These are phyloP conservation scores for Alviniconcha strummeri DNA, from an alignment of 2,888 invertebrate genomes.

Conservation along the genomic window DNA sequence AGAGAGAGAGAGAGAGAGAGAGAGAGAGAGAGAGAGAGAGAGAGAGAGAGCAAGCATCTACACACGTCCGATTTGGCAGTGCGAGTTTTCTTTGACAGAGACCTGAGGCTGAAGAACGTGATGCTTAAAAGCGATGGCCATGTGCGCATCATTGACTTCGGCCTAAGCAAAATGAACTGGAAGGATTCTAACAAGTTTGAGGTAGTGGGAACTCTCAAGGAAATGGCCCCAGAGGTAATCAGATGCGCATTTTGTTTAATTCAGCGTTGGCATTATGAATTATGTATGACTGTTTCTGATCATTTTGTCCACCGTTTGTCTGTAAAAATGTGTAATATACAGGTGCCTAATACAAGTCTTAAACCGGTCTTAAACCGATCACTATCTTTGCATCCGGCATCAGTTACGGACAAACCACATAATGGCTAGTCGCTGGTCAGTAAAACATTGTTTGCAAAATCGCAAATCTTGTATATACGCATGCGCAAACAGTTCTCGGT, in stretches of 20 bases:
- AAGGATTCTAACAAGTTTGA: neutral
- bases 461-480: no score
- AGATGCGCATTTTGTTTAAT: no score
- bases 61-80: neutral
- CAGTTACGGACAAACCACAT: no score
- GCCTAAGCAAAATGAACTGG: slow-evolving; percentile 4
- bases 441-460: no score
- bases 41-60: neutral
- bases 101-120: slow-evolving; percentile 3
- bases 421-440: no score
- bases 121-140: neutral
- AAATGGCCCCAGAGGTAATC: slow-evolving; percentile 24
- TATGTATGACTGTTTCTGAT: neutral
- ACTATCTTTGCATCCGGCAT: no score
- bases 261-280: neutral
- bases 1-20: neutral
- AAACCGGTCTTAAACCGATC: no score
- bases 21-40: neutral
- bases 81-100: neutral
- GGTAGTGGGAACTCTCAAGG: neutral
- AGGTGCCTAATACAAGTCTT: no score
- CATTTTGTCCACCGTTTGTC: no score
- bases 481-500: no score
- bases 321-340: no score
- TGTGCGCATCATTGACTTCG: slow-evolving; percentile 2